Evolutionary conservation across 2,797 vertebrate genomes (phyloP), one percentile per base, ranked within the genome.

Genomic region (Ptychadena robeensis): DNA sequence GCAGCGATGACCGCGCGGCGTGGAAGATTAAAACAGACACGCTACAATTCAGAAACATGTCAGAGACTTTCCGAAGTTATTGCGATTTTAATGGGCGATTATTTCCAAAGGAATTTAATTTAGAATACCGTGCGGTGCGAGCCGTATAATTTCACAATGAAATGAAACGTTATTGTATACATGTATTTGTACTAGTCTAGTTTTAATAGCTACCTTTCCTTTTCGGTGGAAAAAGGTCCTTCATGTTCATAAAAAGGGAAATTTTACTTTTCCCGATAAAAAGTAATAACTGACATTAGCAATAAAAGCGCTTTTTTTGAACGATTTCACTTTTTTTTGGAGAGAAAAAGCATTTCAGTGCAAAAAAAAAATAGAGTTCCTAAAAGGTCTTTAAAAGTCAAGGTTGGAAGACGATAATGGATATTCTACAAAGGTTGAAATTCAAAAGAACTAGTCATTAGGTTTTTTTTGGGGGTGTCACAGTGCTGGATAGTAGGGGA

Each of bases 41-140:
- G 86, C 85, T 91, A 86, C 86, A 72, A 87, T 82, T 86, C 86
- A 88, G 86, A 89, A 91, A 87, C 88, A 86, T 53, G 65, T 80
- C 85, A 87, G 84, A 87, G 86, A 88, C 87, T 87, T 87, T 88
- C 85, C n/a, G 69, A 53, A 87, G 87, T 90, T 91, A 73, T 86
- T 89, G 32, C 76, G 85, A 86, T 80, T 81, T 82, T 82, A 81
- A 83, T 74, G 71, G 82, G 79, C 83, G 6, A 10, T 63, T 87
- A 77, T 73, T 88, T 89, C 82, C 83, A 85, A 78, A 73, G 73
- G 64, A 87, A 84, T 57, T 38, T 87, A 79, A 87, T 78, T 66
- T 69, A 28, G 66, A 80, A 63, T 32, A 38, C 68, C 44, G 73
- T 66, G 68, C 79, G 75, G 76, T 78, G 80, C n/a, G 8, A n/a